Conservation (phyloP, 2,888 invertebrate genomes). For the Ganaspis brasiliensis region DNA sequence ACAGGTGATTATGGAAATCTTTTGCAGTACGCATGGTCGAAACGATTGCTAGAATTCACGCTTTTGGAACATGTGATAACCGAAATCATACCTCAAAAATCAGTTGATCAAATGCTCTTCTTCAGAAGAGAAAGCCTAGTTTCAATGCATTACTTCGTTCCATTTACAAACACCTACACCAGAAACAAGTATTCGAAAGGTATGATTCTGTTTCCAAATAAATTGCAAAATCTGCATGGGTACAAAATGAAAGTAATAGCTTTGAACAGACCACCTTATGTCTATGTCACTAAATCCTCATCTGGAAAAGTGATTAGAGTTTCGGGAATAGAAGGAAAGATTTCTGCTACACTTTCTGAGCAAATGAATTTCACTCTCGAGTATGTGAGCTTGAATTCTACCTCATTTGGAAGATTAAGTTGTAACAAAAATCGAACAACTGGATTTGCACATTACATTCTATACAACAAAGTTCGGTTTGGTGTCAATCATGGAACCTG, state of each 20-base stretch:
- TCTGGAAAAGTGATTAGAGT: not conserved
- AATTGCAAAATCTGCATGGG: not conserved
- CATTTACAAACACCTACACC: not conserved
- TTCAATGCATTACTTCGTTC: not conserved
- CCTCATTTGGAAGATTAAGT: not conserved
- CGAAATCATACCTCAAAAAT: not conserved
- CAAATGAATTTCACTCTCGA: not conserved
- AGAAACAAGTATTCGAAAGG: not conserved
- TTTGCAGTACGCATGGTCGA: not conserved
- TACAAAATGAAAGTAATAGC: not conserved
- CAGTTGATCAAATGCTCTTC: no score
- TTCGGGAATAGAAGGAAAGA: not conserved
- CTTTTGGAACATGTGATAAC: not conserved
- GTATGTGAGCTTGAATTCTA: not conserved
- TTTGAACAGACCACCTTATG: not conserved
- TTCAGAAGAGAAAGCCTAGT: not conserved
- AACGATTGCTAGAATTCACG: not conserved
- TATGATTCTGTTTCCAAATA: not conserved
- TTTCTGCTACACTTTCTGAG: not conserved
- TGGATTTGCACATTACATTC: not conserved
- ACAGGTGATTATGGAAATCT: not conserved
- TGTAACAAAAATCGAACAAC: not conserved
- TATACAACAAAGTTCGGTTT: not conserved
- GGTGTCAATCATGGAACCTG: not conserved
- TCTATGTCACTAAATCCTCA: not conserved